Conservation (phyloP, 2,888 invertebrate genomes). For the Chaetogeoica ovagalla region DNA sequence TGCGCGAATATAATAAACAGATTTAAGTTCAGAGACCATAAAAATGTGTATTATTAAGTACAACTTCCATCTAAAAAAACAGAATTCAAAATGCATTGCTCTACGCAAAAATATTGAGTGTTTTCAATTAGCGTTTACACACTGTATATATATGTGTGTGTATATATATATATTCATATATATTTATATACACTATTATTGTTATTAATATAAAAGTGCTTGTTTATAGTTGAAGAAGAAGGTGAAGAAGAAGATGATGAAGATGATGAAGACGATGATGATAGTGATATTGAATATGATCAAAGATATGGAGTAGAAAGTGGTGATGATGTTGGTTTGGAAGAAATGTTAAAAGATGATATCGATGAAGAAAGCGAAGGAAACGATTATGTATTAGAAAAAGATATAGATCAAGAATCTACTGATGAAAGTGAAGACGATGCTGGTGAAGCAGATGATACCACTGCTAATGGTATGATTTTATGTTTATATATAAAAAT, state of each 20-base stretch:
- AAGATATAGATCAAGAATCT: conserved; percentile 64
- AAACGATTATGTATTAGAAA: conserved; percentile 63
- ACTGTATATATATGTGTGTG: no score
- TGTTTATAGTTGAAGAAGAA: conserved; percentile 45
- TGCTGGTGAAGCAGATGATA: conserved; percentile 61
- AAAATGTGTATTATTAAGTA: no score
- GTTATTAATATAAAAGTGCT: neutral
- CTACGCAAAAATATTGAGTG: no score
- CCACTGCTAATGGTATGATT: conserved; percentile 61
- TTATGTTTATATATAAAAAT: conserved; percentile 53
- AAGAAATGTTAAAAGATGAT: conserved; percentile 56
- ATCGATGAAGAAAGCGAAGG: conserved; percentile 65
- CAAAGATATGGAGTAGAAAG: conserved; percentile 22
- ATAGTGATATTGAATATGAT: conserved; percentile 13
- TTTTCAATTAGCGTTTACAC: no score
- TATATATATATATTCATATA: no score
- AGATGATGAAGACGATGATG: neutral
- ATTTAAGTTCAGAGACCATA: no score
- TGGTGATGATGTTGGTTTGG: conserved; percentile 60
- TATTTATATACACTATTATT: no score
- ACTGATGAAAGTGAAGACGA: conserved; percentile 61
- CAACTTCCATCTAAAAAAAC: no score
- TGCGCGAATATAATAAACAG: no score
- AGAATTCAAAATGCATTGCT: no score
- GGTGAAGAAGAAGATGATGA: conserved; percentile 11